phyloP scores from a whole-genome alignment of 2,113 vertebrate species.

The Oreochromis spilurus region DNA sequence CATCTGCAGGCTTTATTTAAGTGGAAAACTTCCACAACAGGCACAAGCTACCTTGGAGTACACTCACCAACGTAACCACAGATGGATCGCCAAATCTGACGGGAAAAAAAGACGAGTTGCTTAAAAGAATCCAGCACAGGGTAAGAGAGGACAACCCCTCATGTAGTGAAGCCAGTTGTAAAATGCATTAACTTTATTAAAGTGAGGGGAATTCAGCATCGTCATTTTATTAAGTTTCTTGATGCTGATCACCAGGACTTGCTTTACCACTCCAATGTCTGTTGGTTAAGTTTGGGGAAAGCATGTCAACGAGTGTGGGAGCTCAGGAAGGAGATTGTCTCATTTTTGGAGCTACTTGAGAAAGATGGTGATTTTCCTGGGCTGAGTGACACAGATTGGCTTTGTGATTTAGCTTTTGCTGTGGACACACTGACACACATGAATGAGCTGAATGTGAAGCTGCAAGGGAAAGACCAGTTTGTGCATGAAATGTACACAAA shows the following conservation, averaged over 20 bases:
- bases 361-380: neutral
- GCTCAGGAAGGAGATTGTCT: rapidly evolving
- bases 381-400: neutral
- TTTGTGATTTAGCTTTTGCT: neutral
- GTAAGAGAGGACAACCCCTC: neutral
- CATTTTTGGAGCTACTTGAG: rapidly evolving
- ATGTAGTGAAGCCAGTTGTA: neutral
- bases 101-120: too few relatives aligned
- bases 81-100: too few relatives aligned
- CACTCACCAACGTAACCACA: too few relatives aligned
- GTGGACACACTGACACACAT: neutral
- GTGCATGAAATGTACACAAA: neutral
- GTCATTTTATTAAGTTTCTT: neutral
- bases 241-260: neutral
- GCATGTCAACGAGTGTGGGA: neutral
- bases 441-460: neutral
- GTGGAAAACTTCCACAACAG: too few relatives aligned
- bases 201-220: neutral
- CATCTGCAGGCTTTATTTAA: too few relatives aligned
- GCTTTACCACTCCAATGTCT: neutral
- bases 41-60: too few relatives aligned
- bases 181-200: neutral
- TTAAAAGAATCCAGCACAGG: too few relatives aligned
- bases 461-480: neutral
- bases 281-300: neutral